Evolutionary conservation across 2,113 vertebrate species (phyloP).

Genomic region (Corythornis vintsioides): DNA sequence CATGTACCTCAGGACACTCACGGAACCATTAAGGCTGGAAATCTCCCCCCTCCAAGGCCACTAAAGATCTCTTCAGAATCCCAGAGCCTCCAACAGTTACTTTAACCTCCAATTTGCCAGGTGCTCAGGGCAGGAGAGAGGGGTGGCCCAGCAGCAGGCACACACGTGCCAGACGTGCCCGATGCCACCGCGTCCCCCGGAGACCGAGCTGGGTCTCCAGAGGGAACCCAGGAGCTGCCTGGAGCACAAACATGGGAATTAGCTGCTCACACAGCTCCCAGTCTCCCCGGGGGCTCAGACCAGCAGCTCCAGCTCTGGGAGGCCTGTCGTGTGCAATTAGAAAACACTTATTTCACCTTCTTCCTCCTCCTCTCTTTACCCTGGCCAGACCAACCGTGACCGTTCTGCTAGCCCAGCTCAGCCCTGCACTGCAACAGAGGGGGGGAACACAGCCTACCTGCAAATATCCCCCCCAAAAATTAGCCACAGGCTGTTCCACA

Average conservation of each 20-base stretch:
- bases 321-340: neutral
- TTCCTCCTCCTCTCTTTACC: neutral
- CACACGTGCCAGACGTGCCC: no score
- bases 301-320: neutral
- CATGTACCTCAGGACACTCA: neutral
- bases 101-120: neutral
- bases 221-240: neutral
- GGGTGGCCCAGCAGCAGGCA: neutral
- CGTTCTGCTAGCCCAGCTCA: neutral
- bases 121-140: accelerated
- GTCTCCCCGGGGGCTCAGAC: neutral
- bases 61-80: neutral
- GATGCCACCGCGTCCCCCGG: no score
- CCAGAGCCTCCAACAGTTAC: neutral
- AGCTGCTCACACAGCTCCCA: neutral
- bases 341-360: neutral
- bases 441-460: neutral
- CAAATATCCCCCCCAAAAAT: neutral
- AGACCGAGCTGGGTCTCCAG: no score
- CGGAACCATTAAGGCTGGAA: accelerated
- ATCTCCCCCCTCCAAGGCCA: neutral
- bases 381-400: neutral
- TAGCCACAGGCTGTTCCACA: neutral
- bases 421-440: accelerated
- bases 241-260: neutral